Evolutionary conservation across 2,797 vertebrate species (phyloP).

Genomic region (Pygocentrus nattereri): DNA sequence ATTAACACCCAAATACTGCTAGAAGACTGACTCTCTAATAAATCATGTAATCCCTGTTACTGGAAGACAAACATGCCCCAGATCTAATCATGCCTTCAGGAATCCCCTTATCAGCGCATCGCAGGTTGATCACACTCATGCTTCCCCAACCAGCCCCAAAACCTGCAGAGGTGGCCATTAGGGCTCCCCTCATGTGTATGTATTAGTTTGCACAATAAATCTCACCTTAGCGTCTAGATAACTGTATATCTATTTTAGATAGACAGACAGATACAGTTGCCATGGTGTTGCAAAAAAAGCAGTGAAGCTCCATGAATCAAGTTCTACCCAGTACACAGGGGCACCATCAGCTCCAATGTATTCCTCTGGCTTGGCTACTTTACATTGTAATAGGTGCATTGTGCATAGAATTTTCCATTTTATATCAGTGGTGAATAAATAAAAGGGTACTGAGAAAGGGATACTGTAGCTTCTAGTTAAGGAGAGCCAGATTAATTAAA

Average conservation of each 20-base stretch:
- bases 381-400: conserved; percentile 80
- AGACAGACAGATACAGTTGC: conserved; percentile 55
- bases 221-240: conserved; percentile 59
- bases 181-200: conserved; percentile 52
- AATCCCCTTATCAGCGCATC: conserved; percentile 76
- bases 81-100: conserved; percentile 78
- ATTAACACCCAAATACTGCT: conserved; percentile 67
- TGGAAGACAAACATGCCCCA: conserved; percentile 78
- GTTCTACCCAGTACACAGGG: conserved; percentile 66
- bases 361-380: conserved; percentile 71
- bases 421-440: conserved; percentile 76
- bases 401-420: conserved; percentile 72
- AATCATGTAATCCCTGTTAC: conserved; percentile 80
- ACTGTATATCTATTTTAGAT: conserved; percentile 68
- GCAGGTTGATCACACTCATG: conserved; percentile 67
- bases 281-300: conserved; percentile 55
- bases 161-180: conserved; percentile 58
- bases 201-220: conserved; percentile 56
- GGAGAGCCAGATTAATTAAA: conserved; percentile 73
- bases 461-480: conserved; percentile 49
- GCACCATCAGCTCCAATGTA: conserved; percentile 74
- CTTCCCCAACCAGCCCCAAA: conserved; percentile 42
- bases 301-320: conserved; percentile 73
- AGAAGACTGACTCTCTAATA: conserved; percentile 66
- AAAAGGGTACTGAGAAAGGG: conserved; percentile 69